A percentile compares a stretch with the other conserved stretches of the same genome.
phyloP scores from a whole-genome alignment of 2,797 vertebrate species.

The Enteromius thamalakanensis region DNA sequence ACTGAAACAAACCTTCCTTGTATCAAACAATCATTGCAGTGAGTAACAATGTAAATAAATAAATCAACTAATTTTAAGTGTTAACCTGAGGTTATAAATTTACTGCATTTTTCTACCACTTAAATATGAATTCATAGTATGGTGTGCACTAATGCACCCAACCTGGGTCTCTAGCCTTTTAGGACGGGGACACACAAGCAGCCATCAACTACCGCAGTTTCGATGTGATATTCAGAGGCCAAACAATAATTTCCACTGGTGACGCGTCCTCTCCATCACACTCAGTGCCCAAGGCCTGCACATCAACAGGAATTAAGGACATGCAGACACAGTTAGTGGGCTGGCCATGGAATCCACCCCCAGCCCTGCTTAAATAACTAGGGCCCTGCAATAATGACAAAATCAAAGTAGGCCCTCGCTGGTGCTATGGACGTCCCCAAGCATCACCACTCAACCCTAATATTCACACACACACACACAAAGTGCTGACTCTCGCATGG shows the following conservation, averaged over 20 bases:
- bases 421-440: slow-evolving; percentile 50
- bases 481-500: slow-evolving; percentile 56
- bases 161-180: background rate
- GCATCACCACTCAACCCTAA: slow-evolving; percentile 67
- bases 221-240: slow-evolving; percentile 54
- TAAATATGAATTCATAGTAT: background rate
- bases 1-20: slow-evolving; percentile 4
- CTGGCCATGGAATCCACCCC: slow-evolving; percentile 68
- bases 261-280: slow-evolving; percentile 76
- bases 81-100: background rate
- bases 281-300: slow-evolving; percentile 76
- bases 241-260: slow-evolving; percentile 64
- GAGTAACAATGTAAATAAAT: background rate
- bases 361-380: slow-evolving; percentile 72
- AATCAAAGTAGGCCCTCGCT: slow-evolving; percentile 71
- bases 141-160: background rate
- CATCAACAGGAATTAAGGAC: slow-evolving; percentile 85
- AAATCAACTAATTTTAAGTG: background rate
- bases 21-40: background rate
- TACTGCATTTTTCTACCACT: background rate
- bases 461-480: slow-evolving; percentile 56
- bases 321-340: slow-evolving; percentile 78
- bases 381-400: slow-evolving; percentile 72
- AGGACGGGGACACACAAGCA: slow-evolving; percentile 20
- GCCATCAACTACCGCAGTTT: slow-evolving; percentile 44